These are phyloP conservation scores for Prionace glauca DNA, from an alignment of 2,797 vertebrate genomes.

Conservation along the genomic window DNA sequence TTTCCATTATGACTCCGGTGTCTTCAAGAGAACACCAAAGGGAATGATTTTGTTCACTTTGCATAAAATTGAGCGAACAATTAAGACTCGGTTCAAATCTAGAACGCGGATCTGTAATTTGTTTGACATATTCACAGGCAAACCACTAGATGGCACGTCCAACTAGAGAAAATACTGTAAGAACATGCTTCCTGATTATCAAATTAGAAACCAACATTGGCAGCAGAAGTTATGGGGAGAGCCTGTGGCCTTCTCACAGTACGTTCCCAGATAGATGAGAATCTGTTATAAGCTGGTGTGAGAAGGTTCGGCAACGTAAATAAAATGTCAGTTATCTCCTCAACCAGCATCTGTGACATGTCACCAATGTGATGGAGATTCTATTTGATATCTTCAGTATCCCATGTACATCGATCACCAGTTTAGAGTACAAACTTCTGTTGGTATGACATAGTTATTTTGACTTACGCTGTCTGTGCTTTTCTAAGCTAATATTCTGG, in stretches of 20 bases:
- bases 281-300: background rate
- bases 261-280: background rate
- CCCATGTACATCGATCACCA: background rate
- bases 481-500: slow-evolving; percentile 45
- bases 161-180: background rate
- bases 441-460: background rate
- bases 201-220: background rate
- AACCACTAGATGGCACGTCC: slow-evolving; percentile 33
- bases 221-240: background rate
- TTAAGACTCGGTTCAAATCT: background rate
- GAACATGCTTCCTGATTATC: background rate
- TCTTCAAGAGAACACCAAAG: background rate
- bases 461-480: background rate
- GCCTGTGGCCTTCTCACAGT: slow-evolving; percentile 19
- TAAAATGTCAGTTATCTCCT: no score
- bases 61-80: background rate
- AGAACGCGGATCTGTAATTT: background rate
- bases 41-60: background rate
- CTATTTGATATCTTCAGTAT: slow-evolving; percentile 1
- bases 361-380: background rate
- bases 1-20: background rate
- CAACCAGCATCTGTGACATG: background rate
- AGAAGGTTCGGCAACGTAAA: background rate
- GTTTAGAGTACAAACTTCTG: background rate
- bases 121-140: slow-evolving; percentile 3